These are phyloP conservation scores for Anguilla obscura DNA, from an alignment of 2,797 vertebrate genomes.

Conservation along the genomic window DNA sequence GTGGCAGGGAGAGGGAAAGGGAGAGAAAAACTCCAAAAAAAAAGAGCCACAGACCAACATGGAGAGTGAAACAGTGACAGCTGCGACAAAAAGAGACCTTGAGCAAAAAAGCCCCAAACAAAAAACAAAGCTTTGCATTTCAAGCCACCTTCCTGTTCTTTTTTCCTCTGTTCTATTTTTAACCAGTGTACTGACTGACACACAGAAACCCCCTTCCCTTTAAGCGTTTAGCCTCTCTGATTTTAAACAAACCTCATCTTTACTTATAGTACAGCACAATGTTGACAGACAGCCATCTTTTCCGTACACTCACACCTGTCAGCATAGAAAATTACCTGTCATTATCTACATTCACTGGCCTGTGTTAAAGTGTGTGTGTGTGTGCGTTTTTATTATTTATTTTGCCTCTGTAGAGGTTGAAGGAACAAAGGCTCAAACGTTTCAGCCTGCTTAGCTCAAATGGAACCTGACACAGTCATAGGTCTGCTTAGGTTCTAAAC, in stretches of 20 bases:
- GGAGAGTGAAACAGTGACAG: background rate
- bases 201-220: too few relatives aligned
- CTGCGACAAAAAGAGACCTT: background rate
- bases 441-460: background rate
- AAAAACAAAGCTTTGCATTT: background rate
- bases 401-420: background rate
- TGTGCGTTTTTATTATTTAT: too few relatives aligned
- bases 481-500: background rate
- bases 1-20: background rate
- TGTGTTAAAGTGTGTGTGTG: background rate
- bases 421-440: background rate
- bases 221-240: background rate
- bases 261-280: background rate
- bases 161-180: constrained; percentile 7
- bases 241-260: background rate
- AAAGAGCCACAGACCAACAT: background rate
- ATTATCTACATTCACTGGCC: background rate
- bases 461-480: background rate
- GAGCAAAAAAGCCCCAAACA: background rate
- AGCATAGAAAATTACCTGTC: background rate
- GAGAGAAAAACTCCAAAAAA: background rate
- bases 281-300: background rate
- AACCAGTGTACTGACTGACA: background rate
- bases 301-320: background rate
- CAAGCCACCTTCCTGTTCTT: background rate